Base-by-base conservation (phyloP, 2,113 vertebrate species). In the Progne subis region DNA sequence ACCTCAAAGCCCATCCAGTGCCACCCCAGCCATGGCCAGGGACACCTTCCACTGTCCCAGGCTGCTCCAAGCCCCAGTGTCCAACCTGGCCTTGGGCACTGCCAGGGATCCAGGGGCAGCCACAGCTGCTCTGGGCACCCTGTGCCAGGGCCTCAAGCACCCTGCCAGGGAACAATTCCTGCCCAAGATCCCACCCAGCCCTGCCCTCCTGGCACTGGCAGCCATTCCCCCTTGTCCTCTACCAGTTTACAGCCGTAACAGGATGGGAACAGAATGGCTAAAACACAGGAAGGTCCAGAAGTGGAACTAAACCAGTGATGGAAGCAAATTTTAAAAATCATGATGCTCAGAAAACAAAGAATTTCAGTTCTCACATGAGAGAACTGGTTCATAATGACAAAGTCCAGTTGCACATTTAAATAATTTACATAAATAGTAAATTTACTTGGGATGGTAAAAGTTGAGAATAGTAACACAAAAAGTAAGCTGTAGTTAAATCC, bases 1-100 rank as follows among this genome's bases (percentile, higher is more conserved):
- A 25, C 1, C 1, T 10, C 0, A 2, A 29, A 61, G 0, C 9
- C 0, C 25, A 32, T 0, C 49, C 56, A 8, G 5, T 2, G 0
- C 28, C 68, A 17, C 32, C 69, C 49, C 49, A 0, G 59, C 52
- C 43, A 16, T 34, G 43, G 5, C 52, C 52, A 57, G 82, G 82
- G 71, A 50, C 61, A 9, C 20, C 71, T 77, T 0, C 17, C 83
- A 17, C 8, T 68, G 25, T 18, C 25, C 83, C 81, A 83, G 68
- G 56, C 34, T 43, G 65, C 67, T 61, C 80, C 72, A 3, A 82
- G 37, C 80, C 67, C 55, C 69, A 53, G 1, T 44, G 49, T 18
- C 82, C 82, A 84, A 0, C n/a, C 82, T 85, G 70, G 50, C 82
- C 70, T 57, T 65, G 82, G 60, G 8, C 82, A 85, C 82, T 85